Evolutionary conservation across 2,113 vertebrate genomes (phyloP), one percentile per base, ranked within the genome.

Genomic region (Pelecanus crispus): DNA sequence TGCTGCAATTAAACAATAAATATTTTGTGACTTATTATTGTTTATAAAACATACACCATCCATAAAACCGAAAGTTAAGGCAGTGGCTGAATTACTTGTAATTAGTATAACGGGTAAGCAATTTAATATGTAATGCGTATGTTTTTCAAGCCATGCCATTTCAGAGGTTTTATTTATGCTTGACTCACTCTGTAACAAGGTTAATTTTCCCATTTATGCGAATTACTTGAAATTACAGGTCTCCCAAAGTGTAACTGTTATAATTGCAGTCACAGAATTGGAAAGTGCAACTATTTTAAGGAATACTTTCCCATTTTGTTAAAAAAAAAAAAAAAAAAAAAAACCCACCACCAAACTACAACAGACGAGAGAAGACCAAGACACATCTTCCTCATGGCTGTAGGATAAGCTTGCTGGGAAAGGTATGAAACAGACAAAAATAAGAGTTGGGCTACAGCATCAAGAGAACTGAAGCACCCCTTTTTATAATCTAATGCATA

Each of bases 221-320:
- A 89, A 85, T n/a, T 65, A 90, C 18, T 61, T 56, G 21, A 83
- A 95, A 92, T 87, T 47, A 87, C 26, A 81, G 26, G 38, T 74
- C 44, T 94, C 44, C 11, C 9, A 26, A 63, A 56, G 38, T 14
- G 18, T 28, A 75, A 22, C 79, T 25, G 25, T 34, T 77, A 17
- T 31, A 81, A 87, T 1, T 65, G 10, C 65, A 84, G 65, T 34
- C 77, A 79, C n/a, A 71, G n/a, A 67, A 62, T 55, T 34, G 56
- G 10, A 26, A 74, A 74, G 17, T 28, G 2, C 45, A 88, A 28
- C 31, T 58, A 13, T 77, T 73, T 70, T 42, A 52, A 62, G 17
- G 26, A 52, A 21, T 38, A 19, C 4, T 55, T 86, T 45, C 75
- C 11, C 31, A 19, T 61, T 85, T 12, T n/a, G 11, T 45, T 67